These are phyloP conservation scores for Sepioteuthis lessoniana DNA, from an alignment of 2,888 invertebrate species.

Conservation along the genomic window DNA sequence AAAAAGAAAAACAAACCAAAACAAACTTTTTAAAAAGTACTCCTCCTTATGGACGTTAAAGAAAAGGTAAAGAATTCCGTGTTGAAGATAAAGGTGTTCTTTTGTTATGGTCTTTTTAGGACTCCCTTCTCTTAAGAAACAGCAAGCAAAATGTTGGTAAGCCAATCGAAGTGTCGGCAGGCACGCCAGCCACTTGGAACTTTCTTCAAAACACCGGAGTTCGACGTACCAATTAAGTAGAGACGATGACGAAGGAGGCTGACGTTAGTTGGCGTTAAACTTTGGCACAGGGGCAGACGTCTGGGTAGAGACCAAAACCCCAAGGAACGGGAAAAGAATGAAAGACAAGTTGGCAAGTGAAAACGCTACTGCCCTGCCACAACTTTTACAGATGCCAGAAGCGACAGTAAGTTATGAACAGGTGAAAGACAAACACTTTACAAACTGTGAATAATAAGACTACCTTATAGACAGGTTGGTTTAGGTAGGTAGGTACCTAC, in stretches of 20 bases:
- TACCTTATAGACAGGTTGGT: background rate
- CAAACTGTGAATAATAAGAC: background rate
- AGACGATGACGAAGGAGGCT: background rate
- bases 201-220: background rate
- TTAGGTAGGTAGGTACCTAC: background rate
- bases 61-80: background rate
- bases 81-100: background rate
- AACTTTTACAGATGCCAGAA: background rate
- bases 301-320: background rate
- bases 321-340: background rate
- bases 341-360: constrained; percentile 45
- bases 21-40: background rate
- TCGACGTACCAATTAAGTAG: background rate
- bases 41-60: background rate
- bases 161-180: background rate
- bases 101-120: background rate
- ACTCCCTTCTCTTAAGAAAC: background rate
- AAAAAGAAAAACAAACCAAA: no score
- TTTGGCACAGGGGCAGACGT: background rate
- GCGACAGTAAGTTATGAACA: background rate
- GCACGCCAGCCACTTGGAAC: background rate
- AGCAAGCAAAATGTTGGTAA: background rate
- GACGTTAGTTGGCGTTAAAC: background rate
- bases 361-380: background rate
- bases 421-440: background rate